Conservation (phyloP, 1,140 invertebrate genomes). For the Conus ventricosus region DNA sequence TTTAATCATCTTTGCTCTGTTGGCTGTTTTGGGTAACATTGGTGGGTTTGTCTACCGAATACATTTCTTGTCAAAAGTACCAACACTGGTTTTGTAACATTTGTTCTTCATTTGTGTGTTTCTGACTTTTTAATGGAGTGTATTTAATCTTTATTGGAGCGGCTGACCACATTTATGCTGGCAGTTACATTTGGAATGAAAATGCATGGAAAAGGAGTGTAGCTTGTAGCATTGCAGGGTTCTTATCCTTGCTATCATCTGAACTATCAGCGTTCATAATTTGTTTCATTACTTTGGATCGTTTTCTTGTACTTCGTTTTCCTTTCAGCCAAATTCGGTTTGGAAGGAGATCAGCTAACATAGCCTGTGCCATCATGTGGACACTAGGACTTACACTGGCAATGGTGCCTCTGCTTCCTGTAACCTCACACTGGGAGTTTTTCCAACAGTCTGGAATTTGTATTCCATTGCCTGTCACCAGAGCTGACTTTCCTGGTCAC, state of each 20-base stretch:
- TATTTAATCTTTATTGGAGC: conserved; percentile 59
- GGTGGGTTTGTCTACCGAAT: conserved; percentile 51
- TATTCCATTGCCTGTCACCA: not conserved
- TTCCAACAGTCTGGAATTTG: not conserved
- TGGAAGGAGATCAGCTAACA: not conserved
- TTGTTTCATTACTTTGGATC: conserved; percentile 32
- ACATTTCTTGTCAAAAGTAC: conserved; percentile 21
- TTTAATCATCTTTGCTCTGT: conserved; percentile 45
- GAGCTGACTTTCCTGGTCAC: not conserved
- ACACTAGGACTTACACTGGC: not conserved
- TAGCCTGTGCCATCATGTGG: not conserved
- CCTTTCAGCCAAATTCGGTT: conserved; percentile 45
- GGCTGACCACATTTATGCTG: conserved; percentile 40
- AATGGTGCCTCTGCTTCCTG: conserved; percentile 8
- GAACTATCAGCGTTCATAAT: conserved; percentile 8
- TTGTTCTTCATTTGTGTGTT: conserved; percentile 60
- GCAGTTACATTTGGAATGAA: conserved; percentile 58
- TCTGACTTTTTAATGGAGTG: conserved; percentile 68
- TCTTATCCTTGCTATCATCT: not conserved
- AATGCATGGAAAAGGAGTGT: conserved; percentile 52
- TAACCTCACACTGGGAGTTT: not conserved
- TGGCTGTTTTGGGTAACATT: conserved; percentile 51
- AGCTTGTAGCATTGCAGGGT: conserved; percentile 55
- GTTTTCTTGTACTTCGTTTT: conserved; percentile 56
- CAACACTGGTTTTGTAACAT: conserved; percentile 47